Percentiles rank a stretch among this genome's conserved stretches.
phyloP scores from a whole-genome alignment of 64 coral and sea anemone genomes.

The Porites australiensis region DNA sequence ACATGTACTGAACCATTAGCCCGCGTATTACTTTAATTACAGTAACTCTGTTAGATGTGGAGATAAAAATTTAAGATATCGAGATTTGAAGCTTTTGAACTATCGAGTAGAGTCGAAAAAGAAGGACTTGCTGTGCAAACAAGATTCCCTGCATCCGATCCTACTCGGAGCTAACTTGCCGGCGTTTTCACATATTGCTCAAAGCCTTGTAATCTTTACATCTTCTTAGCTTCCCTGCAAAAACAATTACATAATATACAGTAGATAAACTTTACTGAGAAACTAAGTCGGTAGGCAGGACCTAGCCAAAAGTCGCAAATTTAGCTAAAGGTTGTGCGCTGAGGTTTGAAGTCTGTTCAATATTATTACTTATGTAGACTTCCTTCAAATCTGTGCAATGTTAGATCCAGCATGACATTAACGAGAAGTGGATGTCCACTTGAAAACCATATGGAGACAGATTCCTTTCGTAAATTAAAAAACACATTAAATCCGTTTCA shows the following conservation, averaged over 20 bases:
- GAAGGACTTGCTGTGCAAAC: conserved; percentile 16
- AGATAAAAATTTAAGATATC: too few relatives aligned
- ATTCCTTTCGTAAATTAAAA: neutral
- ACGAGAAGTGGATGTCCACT: conserved; percentile 27
- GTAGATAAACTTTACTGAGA: neutral
- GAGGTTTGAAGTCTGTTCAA: conserved; percentile 2
- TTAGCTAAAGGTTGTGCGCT: neutral
- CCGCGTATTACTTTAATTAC: too few relatives aligned
- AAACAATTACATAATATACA: conserved; percentile 19
- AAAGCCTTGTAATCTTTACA: neutral
- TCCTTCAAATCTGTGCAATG: neutral
- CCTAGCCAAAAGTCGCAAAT: neutral
- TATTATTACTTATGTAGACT: neutral
- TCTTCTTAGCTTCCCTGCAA: conserved; percentile 26
- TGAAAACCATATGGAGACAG: conserved; percentile 30
- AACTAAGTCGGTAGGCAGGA: neutral
- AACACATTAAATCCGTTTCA: neutral
- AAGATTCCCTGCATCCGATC: neutral
- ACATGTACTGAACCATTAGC: too few relatives aligned
- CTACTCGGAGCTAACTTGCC: neutral
- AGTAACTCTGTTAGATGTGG: too few relatives aligned
- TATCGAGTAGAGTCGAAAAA: neutral
- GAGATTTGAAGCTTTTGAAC: neutral
- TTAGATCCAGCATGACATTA: conserved; percentile 8
- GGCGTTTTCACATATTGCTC: neutral